phyloP scores from a whole-genome alignment of 2,888 invertebrate genomes.

The Cantharis nigra region DNA sequence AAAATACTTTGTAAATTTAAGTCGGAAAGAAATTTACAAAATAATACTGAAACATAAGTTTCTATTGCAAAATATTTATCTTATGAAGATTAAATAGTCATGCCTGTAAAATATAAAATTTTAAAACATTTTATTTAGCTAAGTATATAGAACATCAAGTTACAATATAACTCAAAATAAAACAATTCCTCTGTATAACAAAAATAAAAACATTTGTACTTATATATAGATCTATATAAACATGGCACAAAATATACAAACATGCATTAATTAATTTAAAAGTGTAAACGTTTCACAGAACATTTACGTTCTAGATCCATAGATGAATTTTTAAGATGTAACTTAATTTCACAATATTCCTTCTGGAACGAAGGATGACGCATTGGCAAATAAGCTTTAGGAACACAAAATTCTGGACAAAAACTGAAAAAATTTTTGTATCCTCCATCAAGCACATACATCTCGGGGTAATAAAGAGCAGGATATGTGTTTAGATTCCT shows the following conservation, averaged over 20 bases:
- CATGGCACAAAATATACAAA: not conserved
- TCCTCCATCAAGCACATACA: slow-evolving; percentile 90
- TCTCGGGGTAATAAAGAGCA: slow-evolving; percentile 84
- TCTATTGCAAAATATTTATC: not conserved
- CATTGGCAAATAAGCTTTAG: slow-evolving; percentile 83
- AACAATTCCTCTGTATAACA: not conserved
- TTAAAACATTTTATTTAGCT: not conserved
- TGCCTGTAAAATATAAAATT: not conserved
- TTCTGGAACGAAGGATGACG: slow-evolving; percentile 75
- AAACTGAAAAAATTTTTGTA: slow-evolving; percentile 82
- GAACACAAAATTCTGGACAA: slow-evolving; percentile 71
- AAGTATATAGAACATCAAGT: not conserved
- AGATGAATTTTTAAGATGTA: slow-evolving; percentile 69
- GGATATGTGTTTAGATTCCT: slow-evolving; percentile 87
- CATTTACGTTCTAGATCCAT: not conserved
- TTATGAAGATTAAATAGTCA: not conserved
- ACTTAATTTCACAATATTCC: slow-evolving; percentile 73
- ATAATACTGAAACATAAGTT: not conserved
- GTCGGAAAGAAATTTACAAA: not conserved
- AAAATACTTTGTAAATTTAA: not conserved
- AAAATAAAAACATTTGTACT: not conserved
- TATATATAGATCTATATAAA: not conserved
- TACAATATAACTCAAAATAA: not conserved
- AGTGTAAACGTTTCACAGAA: not conserved
- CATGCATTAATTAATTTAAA: not conserved